Conservation (phyloP, 2,797 vertebrate species). For the Mormyrops boulengeri region DNA sequence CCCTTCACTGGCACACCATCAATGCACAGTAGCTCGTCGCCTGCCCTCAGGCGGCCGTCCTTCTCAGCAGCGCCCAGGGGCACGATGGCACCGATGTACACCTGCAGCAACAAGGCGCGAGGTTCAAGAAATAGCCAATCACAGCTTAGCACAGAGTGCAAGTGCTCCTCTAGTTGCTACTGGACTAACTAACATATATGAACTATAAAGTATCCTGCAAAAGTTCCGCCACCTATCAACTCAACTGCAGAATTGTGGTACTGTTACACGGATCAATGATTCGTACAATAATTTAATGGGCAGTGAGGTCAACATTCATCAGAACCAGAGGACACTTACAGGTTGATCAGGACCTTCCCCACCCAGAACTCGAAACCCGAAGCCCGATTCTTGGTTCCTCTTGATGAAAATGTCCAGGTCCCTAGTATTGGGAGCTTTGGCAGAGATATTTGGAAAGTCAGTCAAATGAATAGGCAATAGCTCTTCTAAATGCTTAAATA, state of each 20-base stretch:
- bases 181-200: not conserved
- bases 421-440: slow-evolving; percentile 82
- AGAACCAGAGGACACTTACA: slow-evolving; percentile 56
- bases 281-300: not conserved
- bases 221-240: not conserved
- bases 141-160: not conserved
- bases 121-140: not conserved
- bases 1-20: slow-evolving; percentile 88
- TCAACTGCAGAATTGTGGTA: not conserved
- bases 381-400: slow-evolving; percentile 92
- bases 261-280: not conserved
- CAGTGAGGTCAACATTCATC: not conserved
- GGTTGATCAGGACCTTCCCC: slow-evolving; percentile 95
- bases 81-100: slow-evolving; percentile 95
- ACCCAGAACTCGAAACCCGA: slow-evolving; percentile 93
- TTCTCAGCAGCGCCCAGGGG: slow-evolving; percentile 89
- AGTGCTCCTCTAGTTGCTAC: not conserved
- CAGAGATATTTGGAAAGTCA: not conserved
- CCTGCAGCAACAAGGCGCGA: slow-evolving; percentile 56
- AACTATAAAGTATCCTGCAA: not conserved
- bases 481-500: not conserved
- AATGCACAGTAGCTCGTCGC: slow-evolving; percentile 90
- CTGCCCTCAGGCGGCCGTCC: slow-evolving; percentile 86
- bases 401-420: slow-evolving; percentile 94
- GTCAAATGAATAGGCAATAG: not conserved